Evolutionary conservation across 2,113 vertebrate genomes (phyloP), one percentile per base, ranked within the genome.

Genomic region (Silurus meridionalis): DNA sequence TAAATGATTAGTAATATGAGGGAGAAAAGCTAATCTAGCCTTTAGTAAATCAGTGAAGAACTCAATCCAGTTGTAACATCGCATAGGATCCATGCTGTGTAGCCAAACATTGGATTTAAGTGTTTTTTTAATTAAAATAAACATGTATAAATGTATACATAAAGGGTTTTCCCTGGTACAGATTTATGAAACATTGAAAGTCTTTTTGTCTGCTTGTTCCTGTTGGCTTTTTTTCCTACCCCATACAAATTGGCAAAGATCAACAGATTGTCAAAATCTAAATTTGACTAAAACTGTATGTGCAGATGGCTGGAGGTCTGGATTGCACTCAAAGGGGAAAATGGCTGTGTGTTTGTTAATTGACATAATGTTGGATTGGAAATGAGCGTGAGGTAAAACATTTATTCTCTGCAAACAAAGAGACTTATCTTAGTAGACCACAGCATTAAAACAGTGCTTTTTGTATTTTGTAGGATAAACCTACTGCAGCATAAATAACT

Each of bases 11-110:
- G 83, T 84, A 72, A 91, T 90, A 95, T 94, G 90, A 93, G 95
- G 95, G 91, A 93, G 95, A 94, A 94, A 92, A 95, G 92, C 92
- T 92, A 90, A 94, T 92, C 90, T 92, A 92, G 93, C 86, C 88
- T 89, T 92, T 82, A 87, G 95, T 96, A 95, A 92, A 94, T 94
- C 95, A 94, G 95, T 94, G 94, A 95, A 97, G 96, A 97, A 95
- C 97, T 97, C 97, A 96, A 96, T 96, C 94, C 90, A 91, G 89
- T 90, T 94, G 95, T 94, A 95, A 96, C 95, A 95, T 94, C 96
- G 96, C 77, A 46, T 83, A 25, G 84, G 81, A 86, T 80, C 63
- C 28, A 63, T 75, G 10, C 46, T 57, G 66, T 57, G 80, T 52
- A 61, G 63, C 58, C 58, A 63, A 64, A 25, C n/a, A 72, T 46